These are phyloP conservation scores for Globicephala melas DNA, from an alignment of 2,113 vertebrate species.

Conservation along the genomic window DNA sequence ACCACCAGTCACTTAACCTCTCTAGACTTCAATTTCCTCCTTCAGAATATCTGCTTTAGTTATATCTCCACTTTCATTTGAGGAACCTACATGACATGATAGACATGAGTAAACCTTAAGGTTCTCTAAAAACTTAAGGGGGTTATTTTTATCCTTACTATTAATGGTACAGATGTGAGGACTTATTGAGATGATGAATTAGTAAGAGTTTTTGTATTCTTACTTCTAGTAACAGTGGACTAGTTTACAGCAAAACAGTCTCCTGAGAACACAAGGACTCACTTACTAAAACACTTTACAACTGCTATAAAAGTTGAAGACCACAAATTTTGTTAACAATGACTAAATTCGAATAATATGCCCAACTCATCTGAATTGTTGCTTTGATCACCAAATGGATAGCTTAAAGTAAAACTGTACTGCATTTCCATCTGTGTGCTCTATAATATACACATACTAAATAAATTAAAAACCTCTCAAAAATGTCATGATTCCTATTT, in stretches of 20 bases:
- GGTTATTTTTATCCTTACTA: not conserved
- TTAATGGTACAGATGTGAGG: not conserved
- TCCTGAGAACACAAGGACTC: not conserved
- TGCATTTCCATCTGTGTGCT: constrained; percentile 52
- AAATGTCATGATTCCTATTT: constrained; percentile 44
- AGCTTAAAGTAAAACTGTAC: constrained; percentile 23
- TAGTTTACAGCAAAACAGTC: not conserved
- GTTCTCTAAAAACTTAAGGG: not conserved
- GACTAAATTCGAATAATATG: not conserved
- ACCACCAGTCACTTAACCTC: not conserved
- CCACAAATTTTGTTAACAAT: constrained; percentile 3
- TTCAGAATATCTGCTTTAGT: not conserved
- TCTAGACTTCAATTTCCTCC: not conserved
- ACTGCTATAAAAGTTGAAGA: not conserved
- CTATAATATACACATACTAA: constrained; percentile 31
- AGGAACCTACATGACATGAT: not conserved
- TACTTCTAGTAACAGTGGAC: not conserved
- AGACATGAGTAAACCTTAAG: not conserved
- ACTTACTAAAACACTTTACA: not conserved
- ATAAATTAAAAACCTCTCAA: not conserved
- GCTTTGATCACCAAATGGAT: not conserved
- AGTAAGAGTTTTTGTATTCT: not conserved
- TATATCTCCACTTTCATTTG: not conserved
- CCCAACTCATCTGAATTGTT: not conserved
- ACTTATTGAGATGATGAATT: constrained; percentile 1